Base-by-base conservation (phyloP, 2,888 invertebrate genomes). In the Dolichopus griseipennis region DNA sequence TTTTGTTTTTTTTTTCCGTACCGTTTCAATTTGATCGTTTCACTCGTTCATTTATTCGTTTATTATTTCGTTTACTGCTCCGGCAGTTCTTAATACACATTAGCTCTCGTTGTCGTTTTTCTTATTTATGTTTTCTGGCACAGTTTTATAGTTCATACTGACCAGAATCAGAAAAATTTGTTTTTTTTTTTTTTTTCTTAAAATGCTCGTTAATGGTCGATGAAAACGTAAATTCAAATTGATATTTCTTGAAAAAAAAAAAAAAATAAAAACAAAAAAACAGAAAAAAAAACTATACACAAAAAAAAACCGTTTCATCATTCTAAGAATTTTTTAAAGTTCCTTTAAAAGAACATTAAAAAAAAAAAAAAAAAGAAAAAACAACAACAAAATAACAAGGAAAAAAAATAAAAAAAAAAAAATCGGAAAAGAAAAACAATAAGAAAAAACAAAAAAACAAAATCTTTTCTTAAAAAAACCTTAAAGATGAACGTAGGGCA, bases 61-160 rank as follows among this genome's bases (percentile, higher is more conserved):
- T 27, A 27, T 27, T n/a, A n/a, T n/a, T n/a, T 27, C 27, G 27
- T 27, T 27, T 27, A 27, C 27, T 27, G 27, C 27, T 27, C 27
- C 27, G 27, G 27, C 27, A 27, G 27, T 41, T 41, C 37, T 10
- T 37, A 37, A 37, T 37, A n/a, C n/a, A 27, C 27, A 27, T 27
- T 27, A 27, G 27, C 27, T 27, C 27, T 27, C 27, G 9, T 41
- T 41, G 12, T 52, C n/a, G 18, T 52, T 52, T 18, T 52, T 52
- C 52, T 52, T 52, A 52, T 52, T 52, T 52, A 52, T 52, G 52
- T 52, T 52, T 52, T 52, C 52, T 52, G 52, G 52, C 52, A 52
- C 52, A 52, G 52, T 52, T 52, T 52, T 52, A n/a, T n/a, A 52
- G 52, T 52, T 52, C 52, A 52, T 52, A 52, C 52, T 52, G 52